A percentile compares a stretch with the other conserved stretches of the same genome.
Conservation (phyloP, 2,888 invertebrate species). For the Protula sp. region DNA sequence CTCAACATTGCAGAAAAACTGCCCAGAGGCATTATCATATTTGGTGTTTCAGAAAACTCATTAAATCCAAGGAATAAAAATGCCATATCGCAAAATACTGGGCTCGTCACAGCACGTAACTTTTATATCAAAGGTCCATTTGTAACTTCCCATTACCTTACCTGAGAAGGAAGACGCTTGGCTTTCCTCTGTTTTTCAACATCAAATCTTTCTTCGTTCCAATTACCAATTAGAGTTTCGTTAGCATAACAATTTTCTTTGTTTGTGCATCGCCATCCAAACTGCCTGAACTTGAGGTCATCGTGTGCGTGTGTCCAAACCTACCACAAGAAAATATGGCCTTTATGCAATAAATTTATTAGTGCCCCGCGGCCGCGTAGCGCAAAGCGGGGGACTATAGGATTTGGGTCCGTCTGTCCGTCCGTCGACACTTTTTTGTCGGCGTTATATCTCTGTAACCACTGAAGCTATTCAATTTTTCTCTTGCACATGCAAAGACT, state of each 20-base stretch:
- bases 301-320: neutral
- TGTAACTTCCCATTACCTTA: slow-evolving; percentile 13
- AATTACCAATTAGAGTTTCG: slow-evolving; percentile 44
- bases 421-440: no score
- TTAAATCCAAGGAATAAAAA: no score
- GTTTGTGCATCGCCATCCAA: slow-evolving; percentile 22
- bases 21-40: no score
- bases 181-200: slow-evolving; percentile 32
- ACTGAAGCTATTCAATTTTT: no score
- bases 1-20: no score
- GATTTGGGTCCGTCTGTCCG: no score
- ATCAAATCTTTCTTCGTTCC: slow-evolving; percentile 46
- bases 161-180: slow-evolving; percentile 46
- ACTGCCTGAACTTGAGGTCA: neutral
- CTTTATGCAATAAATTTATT: neutral
- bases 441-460: no score
- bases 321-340: neutral
- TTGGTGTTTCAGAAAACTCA: neutral
- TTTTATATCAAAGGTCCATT: no score
- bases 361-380: no score
- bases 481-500: no score
- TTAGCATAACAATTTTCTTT: slow-evolving; percentile 39
- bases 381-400: no score
- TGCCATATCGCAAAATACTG: neutral
- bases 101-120: no score